A percentile compares a stretch with the other conserved stretches of the same genome.
Conservation (phyloP, 1,140 invertebrate species). For the Colletes latitarsis region DNA sequence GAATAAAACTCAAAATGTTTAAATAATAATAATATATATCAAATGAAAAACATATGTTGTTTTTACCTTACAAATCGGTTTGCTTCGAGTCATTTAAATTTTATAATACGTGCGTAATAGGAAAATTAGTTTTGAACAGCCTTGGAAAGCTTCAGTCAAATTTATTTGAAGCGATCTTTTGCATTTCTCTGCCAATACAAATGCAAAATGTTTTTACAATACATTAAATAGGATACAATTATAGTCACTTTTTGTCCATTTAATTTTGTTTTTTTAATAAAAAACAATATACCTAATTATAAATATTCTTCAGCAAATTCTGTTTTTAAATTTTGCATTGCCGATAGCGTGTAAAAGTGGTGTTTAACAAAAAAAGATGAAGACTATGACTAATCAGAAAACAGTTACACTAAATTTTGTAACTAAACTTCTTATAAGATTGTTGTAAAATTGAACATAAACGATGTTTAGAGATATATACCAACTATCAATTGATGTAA, state of each 20-base stretch:
- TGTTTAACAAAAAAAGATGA: not conserved
- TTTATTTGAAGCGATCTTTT: slow-evolving; percentile 43
- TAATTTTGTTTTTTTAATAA: slow-evolving; percentile 19
- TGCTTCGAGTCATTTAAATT: slow-evolving; percentile 10
- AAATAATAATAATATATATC: not conserved
- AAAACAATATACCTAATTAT: slow-evolving; percentile 19
- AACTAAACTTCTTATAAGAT: slow-evolving; percentile 9
- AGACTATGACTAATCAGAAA: slow-evolving; percentile 24
- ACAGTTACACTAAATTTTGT: slow-evolving; percentile 35
- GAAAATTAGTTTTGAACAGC: slow-evolving; percentile 10
- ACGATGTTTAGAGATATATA: slow-evolving; percentile 1
- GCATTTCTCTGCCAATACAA: slow-evolving; percentile 21
- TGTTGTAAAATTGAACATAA: slow-evolving; percentile 13
- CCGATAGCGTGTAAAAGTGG: slow-evolving; percentile 21
- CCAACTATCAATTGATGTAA: slow-evolving; percentile 12
- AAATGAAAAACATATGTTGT: slow-evolving; percentile 2
- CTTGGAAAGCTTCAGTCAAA: slow-evolving; percentile 49
- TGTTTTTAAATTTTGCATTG: slow-evolving; percentile 9
- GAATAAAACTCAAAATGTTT: not conserved
- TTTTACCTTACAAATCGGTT: not conserved
- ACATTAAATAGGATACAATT: slow-evolving; percentile 24
- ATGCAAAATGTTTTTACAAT: slow-evolving; percentile 36
- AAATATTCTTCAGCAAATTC: not conserved
- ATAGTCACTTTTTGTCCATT: slow-evolving; percentile 11
- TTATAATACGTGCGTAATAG: slow-evolving; percentile 3